phyloP scores from a whole-genome alignment of 2,888 invertebrate species.

The Drosophila setosimentum region DNA sequence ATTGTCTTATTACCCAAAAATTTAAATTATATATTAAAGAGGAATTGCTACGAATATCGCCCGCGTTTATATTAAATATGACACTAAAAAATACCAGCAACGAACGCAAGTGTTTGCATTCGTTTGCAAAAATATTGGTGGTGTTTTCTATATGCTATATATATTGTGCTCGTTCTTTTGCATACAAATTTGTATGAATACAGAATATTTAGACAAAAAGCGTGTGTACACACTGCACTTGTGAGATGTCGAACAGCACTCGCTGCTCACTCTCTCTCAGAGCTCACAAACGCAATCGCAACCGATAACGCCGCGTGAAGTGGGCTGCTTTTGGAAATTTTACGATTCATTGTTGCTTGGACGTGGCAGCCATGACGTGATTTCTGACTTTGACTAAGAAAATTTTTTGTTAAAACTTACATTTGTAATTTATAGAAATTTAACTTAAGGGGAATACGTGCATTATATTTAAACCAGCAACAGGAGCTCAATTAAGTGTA shows the following conservation, averaged over 20 bases:
- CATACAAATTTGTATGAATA: slow-evolving; percentile 7
- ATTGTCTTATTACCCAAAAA: background rate
- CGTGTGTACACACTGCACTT: slow-evolving; percentile 61
- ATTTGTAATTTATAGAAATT: slow-evolving; percentile 75
- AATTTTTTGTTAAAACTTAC: slow-evolving; percentile 76
- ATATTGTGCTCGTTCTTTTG: slow-evolving; percentile 38
- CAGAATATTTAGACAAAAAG: slow-evolving; percentile 15
- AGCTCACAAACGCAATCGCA: slow-evolving; percentile 60
- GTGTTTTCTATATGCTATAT: slow-evolving; percentile 4
- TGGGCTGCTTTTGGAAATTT: slow-evolving; percentile 73
- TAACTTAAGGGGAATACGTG: slow-evolving; percentile 74
- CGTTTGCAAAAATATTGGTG: slow-evolving; percentile 31
- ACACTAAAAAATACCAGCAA: slow-evolving; percentile 52
- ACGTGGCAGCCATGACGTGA: slow-evolving; percentile 86
- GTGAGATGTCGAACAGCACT: slow-evolving; percentile 35
- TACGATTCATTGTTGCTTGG: slow-evolving; percentile 85
- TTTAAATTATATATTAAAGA: background rate
- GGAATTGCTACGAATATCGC: background rate
- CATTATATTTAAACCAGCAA: slow-evolving; percentile 64
- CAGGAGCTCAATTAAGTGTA: slow-evolving; percentile 71
- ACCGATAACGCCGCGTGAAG: slow-evolving; percentile 64
- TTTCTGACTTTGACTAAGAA: slow-evolving; percentile 82
- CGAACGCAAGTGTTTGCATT: slow-evolving; percentile 23
- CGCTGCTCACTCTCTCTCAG: slow-evolving; percentile 42
- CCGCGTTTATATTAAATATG: slow-evolving; percentile 8